phyloP scores from a whole-genome alignment of 2,797 vertebrate genomes.

The Enteromius argenteus region DNA sequence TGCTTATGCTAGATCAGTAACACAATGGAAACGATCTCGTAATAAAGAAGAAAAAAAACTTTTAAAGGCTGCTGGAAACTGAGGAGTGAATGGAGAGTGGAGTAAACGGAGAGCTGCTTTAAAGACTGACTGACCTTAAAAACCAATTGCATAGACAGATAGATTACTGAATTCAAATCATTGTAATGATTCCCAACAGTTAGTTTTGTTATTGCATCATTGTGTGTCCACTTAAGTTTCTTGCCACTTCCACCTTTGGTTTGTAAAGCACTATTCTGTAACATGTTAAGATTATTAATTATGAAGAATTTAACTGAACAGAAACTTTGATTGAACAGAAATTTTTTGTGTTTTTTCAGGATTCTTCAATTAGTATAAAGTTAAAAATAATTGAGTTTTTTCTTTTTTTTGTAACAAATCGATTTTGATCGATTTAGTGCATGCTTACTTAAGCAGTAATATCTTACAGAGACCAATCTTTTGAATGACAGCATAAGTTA shows the following conservation, averaged over 20 bases:
- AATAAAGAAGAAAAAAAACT: constrained; percentile 62
- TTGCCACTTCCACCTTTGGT: neutral
- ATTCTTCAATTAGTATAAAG: neutral
- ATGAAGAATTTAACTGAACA: neutral
- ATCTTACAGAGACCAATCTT: neutral
- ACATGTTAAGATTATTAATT: neutral
- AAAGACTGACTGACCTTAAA: constrained; percentile 67
- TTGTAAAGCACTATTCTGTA: neutral
- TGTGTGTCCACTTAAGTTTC: too few species aligned
- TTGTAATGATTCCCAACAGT: too few species aligned
- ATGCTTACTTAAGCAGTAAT: neutral
- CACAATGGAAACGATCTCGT: constrained; percentile 76
- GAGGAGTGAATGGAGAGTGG: constrained; percentile 64
- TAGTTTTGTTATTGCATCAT: neutral
- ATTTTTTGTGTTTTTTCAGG: neutral
- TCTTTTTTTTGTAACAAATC: neutral
- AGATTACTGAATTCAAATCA: neutral
- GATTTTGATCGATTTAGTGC: neutral
- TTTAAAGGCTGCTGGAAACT: constrained; percentile 69
- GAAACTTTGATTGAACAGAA: neutral
- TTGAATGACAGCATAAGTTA: too few species aligned
- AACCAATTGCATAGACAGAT: neutral
- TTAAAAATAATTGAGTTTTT: neutral
- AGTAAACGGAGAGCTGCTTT: constrained; percentile 74
- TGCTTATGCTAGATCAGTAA: constrained; percentile 68